These are phyloP conservation scores for Pelobates cultripes DNA, from an alignment of 2,797 vertebrate genomes.

Conservation along the genomic window DNA sequence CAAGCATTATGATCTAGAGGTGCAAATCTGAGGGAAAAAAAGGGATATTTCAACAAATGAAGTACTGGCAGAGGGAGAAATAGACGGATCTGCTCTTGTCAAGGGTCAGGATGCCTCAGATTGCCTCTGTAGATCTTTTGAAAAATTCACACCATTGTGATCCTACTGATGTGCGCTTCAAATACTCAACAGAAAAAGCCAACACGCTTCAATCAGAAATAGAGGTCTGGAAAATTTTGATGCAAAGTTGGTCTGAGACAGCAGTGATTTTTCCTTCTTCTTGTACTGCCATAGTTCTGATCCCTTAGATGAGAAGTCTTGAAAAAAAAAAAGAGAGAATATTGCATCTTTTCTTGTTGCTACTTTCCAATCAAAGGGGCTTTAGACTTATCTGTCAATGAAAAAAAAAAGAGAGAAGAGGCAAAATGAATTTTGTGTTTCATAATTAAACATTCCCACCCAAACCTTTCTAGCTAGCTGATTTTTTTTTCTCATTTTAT, in stretches of 20 bases:
- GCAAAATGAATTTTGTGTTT: conserved; percentile 55
- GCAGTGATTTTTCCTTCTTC: conserved; percentile 61
- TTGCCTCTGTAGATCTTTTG: conserved; percentile 97
- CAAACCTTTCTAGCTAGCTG: conserved; percentile 49
- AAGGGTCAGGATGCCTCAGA: conserved; percentile 95
- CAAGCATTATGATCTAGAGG: conserved; percentile 87
- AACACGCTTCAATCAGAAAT: conserved; percentile 69
- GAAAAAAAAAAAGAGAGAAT: conserved; percentile 73
- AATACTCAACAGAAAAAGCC: conserved; percentile 77
- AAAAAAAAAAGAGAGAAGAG: conserved; percentile 38
- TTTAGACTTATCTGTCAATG: conserved; percentile 68
- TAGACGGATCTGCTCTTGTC: conserved; percentile 91
- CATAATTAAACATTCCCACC: conserved; percentile 65
- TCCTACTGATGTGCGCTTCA: conserved; percentile 93
- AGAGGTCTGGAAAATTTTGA: conserved; percentile 84
- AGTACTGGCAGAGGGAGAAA: conserved; percentile 89
- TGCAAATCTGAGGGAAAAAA: conserved; percentile 81
- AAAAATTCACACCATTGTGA: conserved; percentile 97
- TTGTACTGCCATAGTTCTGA: conserved; percentile 80
- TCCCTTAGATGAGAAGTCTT: conserved; percentile 76
- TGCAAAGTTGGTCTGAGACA: conserved; percentile 83
- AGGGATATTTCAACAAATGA: conserved; percentile 92
- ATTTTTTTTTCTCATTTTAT: conserved; percentile 23
- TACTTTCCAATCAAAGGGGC: conserved; percentile 73
- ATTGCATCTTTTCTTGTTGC: conserved; percentile 76